phyloP scores from a whole-genome alignment of 2,888 invertebrate genomes.

The Agrotis puta region DNA sequence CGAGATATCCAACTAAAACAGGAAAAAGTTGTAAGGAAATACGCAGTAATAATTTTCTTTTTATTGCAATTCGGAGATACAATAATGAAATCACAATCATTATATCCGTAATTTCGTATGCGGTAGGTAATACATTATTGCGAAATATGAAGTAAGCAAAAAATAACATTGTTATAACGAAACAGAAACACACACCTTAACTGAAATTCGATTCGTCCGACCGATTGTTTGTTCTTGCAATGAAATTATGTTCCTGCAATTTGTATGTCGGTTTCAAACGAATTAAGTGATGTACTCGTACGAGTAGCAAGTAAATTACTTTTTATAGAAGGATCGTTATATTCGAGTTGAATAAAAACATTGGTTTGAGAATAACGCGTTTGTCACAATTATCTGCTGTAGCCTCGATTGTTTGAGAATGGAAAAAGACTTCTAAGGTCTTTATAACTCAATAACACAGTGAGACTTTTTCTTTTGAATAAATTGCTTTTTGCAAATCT shows the following conservation, averaged over 20 bases:
- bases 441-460: conserved; percentile 2
- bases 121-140: conserved; percentile 58
- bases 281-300: conserved; percentile 16
- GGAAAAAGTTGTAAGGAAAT: conserved; percentile 46
- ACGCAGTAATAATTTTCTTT: conserved; percentile 41
- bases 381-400: conserved; percentile 36
- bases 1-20: conserved; percentile 37
- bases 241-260: conserved; percentile 51
- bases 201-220: conserved; percentile 59
- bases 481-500: conserved; percentile 27
- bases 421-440: neutral
- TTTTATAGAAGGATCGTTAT: conserved; percentile 18
- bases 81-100: conserved; percentile 56
- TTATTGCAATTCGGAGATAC: conserved; percentile 50
- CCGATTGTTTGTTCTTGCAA: conserved; percentile 58
- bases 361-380: conserved; percentile 5
- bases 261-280: conserved; percentile 44
- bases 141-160: conserved; percentile 58
- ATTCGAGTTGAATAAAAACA: conserved; percentile 12
- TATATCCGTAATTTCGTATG: conserved; percentile 52
- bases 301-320: conserved; percentile 2
- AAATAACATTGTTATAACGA: conserved; percentile 58
- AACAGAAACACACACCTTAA: conserved; percentile 55
- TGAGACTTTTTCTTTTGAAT: conserved; percentile 34
- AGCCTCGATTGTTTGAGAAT: conserved; percentile 10